A percentile compares a stretch with the other conserved stretches of the same genome.
Evolutionary conservation across 2,113 vertebrate species (phyloP).

Genomic region (Clarias macrocephalus): DNA sequence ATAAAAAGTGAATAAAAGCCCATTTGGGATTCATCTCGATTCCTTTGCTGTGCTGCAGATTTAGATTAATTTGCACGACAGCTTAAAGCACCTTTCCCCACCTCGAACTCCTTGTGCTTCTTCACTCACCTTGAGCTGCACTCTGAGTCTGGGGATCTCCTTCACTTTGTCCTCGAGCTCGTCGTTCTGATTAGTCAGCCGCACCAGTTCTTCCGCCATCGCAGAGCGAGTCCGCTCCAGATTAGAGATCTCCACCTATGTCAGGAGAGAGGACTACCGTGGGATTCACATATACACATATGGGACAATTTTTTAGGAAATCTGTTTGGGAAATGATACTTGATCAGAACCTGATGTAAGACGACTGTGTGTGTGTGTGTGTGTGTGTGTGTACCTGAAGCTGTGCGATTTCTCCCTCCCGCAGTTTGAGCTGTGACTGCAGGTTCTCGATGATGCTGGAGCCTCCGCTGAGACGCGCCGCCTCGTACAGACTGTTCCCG

Average conservation of each 20-base stretch:
- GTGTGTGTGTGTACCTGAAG: slow-evolving; percentile 81
- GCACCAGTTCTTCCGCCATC: slow-evolving; percentile 93
- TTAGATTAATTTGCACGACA: not conserved
- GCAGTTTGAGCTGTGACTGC: slow-evolving; percentile 93
- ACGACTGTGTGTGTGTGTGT: not conserved
- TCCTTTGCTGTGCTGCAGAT: not conserved
- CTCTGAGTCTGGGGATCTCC: slow-evolving; percentile 85
- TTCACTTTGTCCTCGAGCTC: slow-evolving; percentile 90
- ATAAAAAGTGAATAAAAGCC: not conserved
- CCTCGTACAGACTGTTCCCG: slow-evolving; percentile 90
- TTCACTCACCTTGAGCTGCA: slow-evolving; percentile 81
- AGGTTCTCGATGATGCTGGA: slow-evolving; percentile 95
- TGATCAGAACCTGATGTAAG: not conserved
- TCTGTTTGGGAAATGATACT: not conserved
- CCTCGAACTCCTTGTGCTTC: not conserved
- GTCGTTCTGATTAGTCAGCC: slow-evolving; percentile 94
- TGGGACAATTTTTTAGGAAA: not conserved
- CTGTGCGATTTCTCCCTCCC: slow-evolving; percentile 93
- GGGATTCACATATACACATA: not conserved
- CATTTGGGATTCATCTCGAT: no score
- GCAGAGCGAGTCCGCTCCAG: slow-evolving; percentile 92
- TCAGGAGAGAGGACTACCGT: not conserved
- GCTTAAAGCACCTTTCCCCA: not conserved
- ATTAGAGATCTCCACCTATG: slow-evolving; percentile 88
- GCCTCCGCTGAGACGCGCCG: slow-evolving; percentile 88